A percentile compares a stretch with the other conserved stretches of the same genome.
Conservation (phyloP, 2,888 invertebrate species). For the Meiosimyza decipiens region DNA sequence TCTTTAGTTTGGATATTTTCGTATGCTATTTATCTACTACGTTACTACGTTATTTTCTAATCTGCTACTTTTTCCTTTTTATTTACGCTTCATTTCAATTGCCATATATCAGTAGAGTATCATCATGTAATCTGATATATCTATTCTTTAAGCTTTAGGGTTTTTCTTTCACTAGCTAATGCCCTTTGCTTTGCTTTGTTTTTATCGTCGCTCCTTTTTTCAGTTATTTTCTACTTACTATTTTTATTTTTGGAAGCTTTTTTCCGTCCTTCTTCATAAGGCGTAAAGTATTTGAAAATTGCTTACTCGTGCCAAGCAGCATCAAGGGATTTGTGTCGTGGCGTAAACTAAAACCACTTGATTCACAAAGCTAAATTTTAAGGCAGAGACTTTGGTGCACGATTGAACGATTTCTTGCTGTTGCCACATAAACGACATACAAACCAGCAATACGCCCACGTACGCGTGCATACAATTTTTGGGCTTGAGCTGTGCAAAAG, state of each 20-base stretch:
- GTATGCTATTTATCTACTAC: no score
- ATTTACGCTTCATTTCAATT: neutral
- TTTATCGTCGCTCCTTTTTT: constrained; percentile 12
- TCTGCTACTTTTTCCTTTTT: neutral
- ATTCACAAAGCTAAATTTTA: constrained; percentile 20
- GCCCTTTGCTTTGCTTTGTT: neutral
- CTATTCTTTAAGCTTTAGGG: neutral
- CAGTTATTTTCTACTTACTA: neutral
- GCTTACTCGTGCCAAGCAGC: constrained; percentile 1
- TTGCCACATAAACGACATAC: neutral
- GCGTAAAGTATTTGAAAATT: neutral
- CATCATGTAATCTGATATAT: constrained; percentile 42
- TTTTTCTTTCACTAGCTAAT: constrained; percentile 14
- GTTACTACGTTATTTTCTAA: neutral
- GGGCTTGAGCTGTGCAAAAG: neutral
- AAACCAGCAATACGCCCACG: neutral
- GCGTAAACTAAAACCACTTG: constrained; percentile 3
- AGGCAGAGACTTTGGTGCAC: constrained; percentile 23
- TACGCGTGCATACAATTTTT: neutral
- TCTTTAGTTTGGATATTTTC: no score
- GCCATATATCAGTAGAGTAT: constrained; percentile 41
- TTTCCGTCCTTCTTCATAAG: no score
- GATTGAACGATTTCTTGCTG: constrained; percentile 9
- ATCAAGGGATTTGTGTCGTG: neutral
- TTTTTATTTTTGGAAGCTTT: no score